These are phyloP conservation scores for Phasia obesa DNA, from an alignment of 2,888 invertebrate species.

Conservation along the genomic window DNA sequence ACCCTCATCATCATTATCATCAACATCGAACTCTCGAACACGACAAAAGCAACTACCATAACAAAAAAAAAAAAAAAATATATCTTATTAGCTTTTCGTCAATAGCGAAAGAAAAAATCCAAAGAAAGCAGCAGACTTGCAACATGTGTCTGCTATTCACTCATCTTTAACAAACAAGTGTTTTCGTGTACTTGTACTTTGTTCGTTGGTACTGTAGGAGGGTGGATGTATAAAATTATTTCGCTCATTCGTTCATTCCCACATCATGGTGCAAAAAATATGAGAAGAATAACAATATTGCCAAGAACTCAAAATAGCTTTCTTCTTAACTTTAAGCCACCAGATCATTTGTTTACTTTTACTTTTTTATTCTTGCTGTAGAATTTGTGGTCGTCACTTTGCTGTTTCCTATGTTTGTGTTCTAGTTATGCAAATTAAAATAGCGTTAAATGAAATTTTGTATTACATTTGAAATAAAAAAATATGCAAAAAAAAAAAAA, in stretches of 20 bases:
- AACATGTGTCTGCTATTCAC: constrained; percentile 55
- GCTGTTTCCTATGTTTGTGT: constrained; percentile 22
- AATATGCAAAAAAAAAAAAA: not conserved
- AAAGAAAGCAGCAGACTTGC: constrained; percentile 17
- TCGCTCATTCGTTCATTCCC: not conserved
- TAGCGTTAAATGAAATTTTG: constrained; percentile 60
- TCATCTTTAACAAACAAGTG: constrained; percentile 47
- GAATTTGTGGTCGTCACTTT: constrained; percentile 16
- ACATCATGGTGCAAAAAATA: not conserved
- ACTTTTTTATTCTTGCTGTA: constrained; percentile 14
- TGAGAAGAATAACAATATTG: not conserved
- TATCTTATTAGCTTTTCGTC: constrained; percentile 3
- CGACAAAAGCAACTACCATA: not conserved
- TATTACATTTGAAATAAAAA: constrained; percentile 30
- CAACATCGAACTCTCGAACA: too few species aligned
- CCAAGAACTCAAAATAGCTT: constrained; percentile 25
- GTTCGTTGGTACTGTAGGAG: not conserved
- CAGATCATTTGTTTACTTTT: constrained; percentile 42
- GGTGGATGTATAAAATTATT: too few species aligned
- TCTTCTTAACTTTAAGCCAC: constrained; percentile 24
- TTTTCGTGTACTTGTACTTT: constrained; percentile 4
- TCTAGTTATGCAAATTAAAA: constrained; percentile 65
- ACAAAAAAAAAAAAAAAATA: not conserved
- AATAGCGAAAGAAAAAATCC: constrained; percentile 9
- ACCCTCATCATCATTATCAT: constrained; percentile 14